Evolutionary conservation across 23 tunicate genomes (phyloP).

Genomic region (Ascidia mentula): DNA sequence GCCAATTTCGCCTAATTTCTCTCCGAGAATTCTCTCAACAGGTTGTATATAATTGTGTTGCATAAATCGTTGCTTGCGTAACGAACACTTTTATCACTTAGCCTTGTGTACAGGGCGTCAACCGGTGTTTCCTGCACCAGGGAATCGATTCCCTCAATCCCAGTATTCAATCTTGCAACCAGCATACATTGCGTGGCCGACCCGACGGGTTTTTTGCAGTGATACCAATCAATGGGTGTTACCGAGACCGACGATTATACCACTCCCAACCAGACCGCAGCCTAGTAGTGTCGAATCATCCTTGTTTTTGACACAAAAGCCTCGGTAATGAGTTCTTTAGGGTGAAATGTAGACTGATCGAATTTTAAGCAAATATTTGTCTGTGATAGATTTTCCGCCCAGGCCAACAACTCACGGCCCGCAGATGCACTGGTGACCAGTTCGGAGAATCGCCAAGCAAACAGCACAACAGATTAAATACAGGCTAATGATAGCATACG

Average conservation of each 20-base stretch:
- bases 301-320: not conserved
- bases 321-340: no score
- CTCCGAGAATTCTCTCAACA: not conserved
- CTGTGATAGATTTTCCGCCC: not conserved
- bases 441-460: not conserved
- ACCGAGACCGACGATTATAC: conserved; percentile 43
- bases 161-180: conserved; percentile 48
- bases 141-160: not conserved
- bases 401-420: not conserved
- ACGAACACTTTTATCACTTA: not conserved
- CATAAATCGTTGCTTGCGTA: not conserved
- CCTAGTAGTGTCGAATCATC: not conserved
- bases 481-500: not conserved
- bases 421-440: not conserved
- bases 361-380: not conserved
- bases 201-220: conserved; percentile 32
- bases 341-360: no score
- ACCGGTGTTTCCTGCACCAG: not conserved
- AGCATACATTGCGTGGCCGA: conserved; percentile 66
- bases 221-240: conserved; percentile 55
- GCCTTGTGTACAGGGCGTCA: not conserved
- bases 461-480: not conserved
- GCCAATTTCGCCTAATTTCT: not conserved
- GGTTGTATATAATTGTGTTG: not conserved
- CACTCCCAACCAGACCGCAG: conserved; percentile 26